A percentile compares a stretch with the other conserved stretches of the same genome.
phyloP scores from a whole-genome alignment of 2,113 vertebrate genomes.

The Xiphophorus maculatus region DNA sequence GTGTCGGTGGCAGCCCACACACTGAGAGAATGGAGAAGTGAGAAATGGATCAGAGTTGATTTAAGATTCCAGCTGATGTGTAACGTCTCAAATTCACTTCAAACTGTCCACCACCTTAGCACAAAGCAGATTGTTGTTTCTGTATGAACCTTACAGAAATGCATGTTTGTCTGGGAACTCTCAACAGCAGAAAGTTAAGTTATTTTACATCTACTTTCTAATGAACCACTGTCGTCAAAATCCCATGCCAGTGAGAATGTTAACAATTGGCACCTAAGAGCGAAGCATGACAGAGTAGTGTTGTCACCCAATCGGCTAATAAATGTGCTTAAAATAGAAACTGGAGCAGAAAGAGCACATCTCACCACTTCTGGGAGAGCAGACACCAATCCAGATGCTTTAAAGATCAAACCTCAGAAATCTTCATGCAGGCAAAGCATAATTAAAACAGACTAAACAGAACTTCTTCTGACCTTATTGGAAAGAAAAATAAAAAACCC shows the following conservation, averaged over 20 bases:
- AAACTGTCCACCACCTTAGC: constrained; percentile 29
- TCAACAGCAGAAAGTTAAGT: background rate
- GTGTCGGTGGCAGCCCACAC: constrained; percentile 83
- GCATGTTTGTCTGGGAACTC: constrained; percentile 9
- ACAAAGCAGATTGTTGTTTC: constrained; percentile 3
- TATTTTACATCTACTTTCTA: constrained; percentile 32
- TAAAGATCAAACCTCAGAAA: constrained; percentile 5
- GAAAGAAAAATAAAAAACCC: background rate
- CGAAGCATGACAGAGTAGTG: constrained; percentile 1
- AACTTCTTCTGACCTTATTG: background rate
- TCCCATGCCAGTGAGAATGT: constrained; percentile 21
- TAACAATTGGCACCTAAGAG: constrained; percentile 52
- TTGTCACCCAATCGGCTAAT: background rate
- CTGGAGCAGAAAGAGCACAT: background rate
- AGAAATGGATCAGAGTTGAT: background rate
- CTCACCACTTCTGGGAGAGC: background rate
- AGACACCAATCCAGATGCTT: background rate
- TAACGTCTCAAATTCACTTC: constrained; percentile 21
- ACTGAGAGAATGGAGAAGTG: constrained; percentile 76
- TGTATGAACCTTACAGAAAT: background rate
- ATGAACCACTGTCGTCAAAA: constrained; percentile 21
- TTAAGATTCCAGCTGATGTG: constrained; percentile 7
- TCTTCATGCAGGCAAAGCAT: background rate
- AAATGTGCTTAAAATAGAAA: background rate
- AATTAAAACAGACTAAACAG: background rate